phyloP scores from a whole-genome alignment of 2,797 vertebrate genomes.

The Gobionotothen gibberifrons region DNA sequence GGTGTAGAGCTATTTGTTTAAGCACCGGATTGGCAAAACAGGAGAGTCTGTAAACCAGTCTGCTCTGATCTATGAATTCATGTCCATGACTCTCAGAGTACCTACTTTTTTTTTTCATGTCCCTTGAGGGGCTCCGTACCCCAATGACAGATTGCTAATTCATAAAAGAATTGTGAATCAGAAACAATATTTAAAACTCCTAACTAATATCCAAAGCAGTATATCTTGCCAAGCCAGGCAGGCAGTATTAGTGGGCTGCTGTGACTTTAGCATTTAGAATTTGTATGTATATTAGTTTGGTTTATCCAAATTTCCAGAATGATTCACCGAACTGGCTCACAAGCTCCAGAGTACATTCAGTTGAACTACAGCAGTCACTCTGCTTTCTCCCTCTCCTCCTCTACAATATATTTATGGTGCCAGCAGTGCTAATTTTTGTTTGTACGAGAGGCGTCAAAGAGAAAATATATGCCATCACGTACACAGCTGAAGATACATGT shows the following conservation, averaged over 20 bases:
- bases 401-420: conserved; percentile 12
- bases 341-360: conserved; percentile 7
- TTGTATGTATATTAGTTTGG: too few species aligned
- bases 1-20: too few species aligned
- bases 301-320: conserved; percentile 9
- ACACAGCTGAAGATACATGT: conserved; percentile 18
- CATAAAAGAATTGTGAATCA: not conserved
- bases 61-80: too few species aligned
- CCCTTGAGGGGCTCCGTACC: too few species aligned
- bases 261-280: not conserved
- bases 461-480: conserved; percentile 24
- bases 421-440: conserved; percentile 25
- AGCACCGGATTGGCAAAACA: too few species aligned
- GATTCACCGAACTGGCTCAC: not conserved
- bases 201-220: not conserved
- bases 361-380: not conserved
- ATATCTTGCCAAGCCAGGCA: not conserved
- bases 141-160: not conserved
- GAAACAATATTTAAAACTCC: not conserved
- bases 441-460: conserved; percentile 9
- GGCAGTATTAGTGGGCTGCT: not conserved
- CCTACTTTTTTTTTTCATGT: too few species aligned
- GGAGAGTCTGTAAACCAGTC: too few species aligned
- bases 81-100: too few species aligned
- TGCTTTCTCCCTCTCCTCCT: not conserved